Conservation (phyloP, 2,113 vertebrate species). For the Nannospalax galili region DNA sequence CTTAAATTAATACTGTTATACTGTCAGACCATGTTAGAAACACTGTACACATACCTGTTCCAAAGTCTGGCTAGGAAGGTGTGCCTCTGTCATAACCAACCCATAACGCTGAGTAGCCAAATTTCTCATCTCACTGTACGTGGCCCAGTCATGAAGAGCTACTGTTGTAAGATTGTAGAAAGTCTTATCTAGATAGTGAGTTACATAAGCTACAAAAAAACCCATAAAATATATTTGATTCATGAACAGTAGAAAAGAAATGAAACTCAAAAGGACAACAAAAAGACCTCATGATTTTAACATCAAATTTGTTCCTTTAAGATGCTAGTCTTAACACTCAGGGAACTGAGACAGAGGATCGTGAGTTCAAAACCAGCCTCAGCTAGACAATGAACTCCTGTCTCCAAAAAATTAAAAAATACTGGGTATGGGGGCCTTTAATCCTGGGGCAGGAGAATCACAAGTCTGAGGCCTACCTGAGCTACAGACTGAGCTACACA, state of each 20-base stretch:
- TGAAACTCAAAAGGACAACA: background rate
- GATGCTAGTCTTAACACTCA: background rate
- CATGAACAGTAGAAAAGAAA: background rate
- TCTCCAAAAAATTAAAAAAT: background rate
- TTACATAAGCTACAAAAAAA: constrained; percentile 92
- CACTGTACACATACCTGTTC: constrained; percentile 91
- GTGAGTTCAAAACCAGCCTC: background rate
- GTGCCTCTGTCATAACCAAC: constrained; percentile 96
- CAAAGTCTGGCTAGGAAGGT: constrained; percentile 98
- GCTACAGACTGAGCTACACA: background rate
- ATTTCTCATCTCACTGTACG: constrained; percentile 99
- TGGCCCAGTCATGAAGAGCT: constrained; percentile 99
- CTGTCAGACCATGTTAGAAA: background rate
- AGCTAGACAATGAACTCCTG: too few relatives aligned
- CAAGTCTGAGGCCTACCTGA: background rate
- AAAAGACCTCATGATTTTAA: background rate
- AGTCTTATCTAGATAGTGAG: constrained; percentile 98
- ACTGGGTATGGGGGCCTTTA: background rate
- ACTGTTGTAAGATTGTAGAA: constrained; percentile 99
- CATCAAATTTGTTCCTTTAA: constrained; percentile 51
- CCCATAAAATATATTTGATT: background rate
- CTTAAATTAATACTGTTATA: background rate
- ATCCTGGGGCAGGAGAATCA: background rate
- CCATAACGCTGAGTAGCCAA: constrained; percentile 97
- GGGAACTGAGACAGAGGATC: background rate